These are phyloP conservation scores for Scarus forsteni DNA, from an alignment of 2,797 vertebrate species.

Conservation along the genomic window DNA sequence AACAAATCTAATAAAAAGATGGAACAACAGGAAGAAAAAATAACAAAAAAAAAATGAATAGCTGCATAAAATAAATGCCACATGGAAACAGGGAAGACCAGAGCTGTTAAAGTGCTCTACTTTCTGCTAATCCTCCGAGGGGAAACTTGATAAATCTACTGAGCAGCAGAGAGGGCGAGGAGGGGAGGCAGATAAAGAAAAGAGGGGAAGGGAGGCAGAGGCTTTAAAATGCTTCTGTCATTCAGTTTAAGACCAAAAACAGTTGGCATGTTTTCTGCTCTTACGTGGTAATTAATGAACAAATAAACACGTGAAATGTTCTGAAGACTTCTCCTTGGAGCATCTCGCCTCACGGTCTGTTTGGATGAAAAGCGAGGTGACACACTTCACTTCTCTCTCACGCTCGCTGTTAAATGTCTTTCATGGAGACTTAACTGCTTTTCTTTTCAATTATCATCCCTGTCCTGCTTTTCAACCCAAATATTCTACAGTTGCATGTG, in stretches of 20 bases:
- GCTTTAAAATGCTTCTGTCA: constrained; percentile 36
- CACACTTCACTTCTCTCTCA: constrained; percentile 40
- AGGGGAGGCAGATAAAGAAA: background rate
- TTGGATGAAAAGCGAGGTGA: constrained; percentile 27
- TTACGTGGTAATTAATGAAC: constrained; percentile 22
- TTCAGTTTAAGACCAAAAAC: constrained; percentile 33
- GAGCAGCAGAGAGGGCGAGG: constrained; percentile 53
- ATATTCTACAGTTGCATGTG: constrained; percentile 19
- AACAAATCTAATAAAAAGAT: too few relatives aligned
- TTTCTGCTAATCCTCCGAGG: constrained; percentile 78
- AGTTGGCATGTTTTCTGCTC: constrained; percentile 11
- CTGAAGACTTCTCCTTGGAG: constrained; percentile 11
- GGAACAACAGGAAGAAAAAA: too few relatives aligned
- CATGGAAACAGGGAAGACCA: too few relatives aligned
- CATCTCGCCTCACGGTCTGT: background rate
- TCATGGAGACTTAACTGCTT: constrained; percentile 42
- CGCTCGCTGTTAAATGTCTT: constrained; percentile 32
- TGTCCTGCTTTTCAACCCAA: constrained; percentile 24
- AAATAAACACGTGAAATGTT: constrained; percentile 34
- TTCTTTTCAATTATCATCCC: constrained; percentile 49
- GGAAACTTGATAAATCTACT: constrained; percentile 76
- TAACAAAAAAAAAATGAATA: too few relatives aligned
- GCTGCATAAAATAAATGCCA: too few relatives aligned
- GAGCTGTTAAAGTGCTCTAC: constrained; percentile 84
- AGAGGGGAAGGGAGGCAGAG: constrained; percentile 10